Evolutionary conservation across 1,140 invertebrate genomes (phyloP), one percentile per base, ranked within the genome.

Genomic region (Zaprionus tsacasi): DNA sequence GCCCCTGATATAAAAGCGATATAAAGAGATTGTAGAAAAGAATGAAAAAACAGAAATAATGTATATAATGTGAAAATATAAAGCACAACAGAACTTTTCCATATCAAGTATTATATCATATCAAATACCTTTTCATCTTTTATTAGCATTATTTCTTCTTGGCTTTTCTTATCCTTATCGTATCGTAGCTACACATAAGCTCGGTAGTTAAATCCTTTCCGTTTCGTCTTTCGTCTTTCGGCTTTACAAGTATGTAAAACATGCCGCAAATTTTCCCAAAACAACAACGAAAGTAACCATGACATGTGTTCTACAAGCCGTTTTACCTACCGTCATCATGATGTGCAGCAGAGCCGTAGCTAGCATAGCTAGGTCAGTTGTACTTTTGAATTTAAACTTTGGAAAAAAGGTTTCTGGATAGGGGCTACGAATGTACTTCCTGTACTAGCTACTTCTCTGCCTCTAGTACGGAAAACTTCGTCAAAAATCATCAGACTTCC

Each of bases 301-400:
- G 50, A 73, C 65, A 73, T 73, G 57, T 73, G 70, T 69, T 57
- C 11, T 33, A 7, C 66, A 63, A 69, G 57, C 43, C 56, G 45
- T 73, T 73, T 68, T 52, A 70, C 52, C 54, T 57, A 40, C 17
- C 72, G 54, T 58, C 55, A 71, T 15, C 70, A 59, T 50, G 61
- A 58, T 52, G 54, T 66, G 69, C 36, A 57, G 56, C 40, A 45
- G n/a, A 4, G 30, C 30, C 5, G 30, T 33, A n/a, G n/a, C n/a
- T n/a, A n/a, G n/a, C n/a, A n/a, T n/a, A n/a, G n/a, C n/a, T n/a
- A n/a, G n/a, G n/a, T n/a, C n/a, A 6, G 7, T n/a, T 7, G 13
- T 70, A 52, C 13, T 21, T 21, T 21, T 1, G 2, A 21, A 21
- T 21, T 21, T 21, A 21, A 21, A n/a, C n/a, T n/a, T n/a, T n/a